Percentiles rank a stretch among this genome's conserved stretches.
These are phyloP conservation scores for Lithodes maja DNA, from an alignment of 2,888 invertebrate genomes.

Conservation along the genomic window DNA sequence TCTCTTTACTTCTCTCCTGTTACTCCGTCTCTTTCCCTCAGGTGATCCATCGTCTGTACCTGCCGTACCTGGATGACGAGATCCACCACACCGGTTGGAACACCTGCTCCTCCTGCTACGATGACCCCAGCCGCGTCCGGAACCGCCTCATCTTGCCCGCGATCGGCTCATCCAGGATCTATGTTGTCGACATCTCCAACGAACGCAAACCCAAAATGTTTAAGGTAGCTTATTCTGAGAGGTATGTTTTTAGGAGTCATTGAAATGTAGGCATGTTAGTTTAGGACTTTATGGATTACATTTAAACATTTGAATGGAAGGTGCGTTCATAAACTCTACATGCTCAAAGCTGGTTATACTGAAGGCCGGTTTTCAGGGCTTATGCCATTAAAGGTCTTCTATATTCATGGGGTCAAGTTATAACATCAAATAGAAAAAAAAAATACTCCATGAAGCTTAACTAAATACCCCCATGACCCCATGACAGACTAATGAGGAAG, in stretches of 20 bases:
- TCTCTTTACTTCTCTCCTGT: no score
- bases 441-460: no score
- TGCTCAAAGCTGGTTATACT: no score
- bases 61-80: constrained; percentile 88
- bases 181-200: constrained; percentile 86
- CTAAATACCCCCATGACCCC: no score
- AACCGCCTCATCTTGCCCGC: constrained; percentile 89
- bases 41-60: constrained; percentile 90
- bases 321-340: no score
- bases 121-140: constrained; percentile 77
- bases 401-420: no score
- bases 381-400: no score
- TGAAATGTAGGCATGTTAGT: not conserved
- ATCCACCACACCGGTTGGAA: constrained; percentile 98
- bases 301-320: not conserved
- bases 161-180: constrained; percentile 87
- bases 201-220: constrained; percentile 83
- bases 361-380: no score
- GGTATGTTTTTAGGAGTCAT: no score
- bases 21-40: constrained; percentile 74
- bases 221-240: constrained; percentile 78
- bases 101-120: constrained; percentile 93
- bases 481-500: no score
- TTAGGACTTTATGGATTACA: constrained; percentile 16
- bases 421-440: no score